phyloP scores from a whole-genome alignment of 2,113 vertebrate genomes.

The Aldabrachelys gigantea region DNA sequence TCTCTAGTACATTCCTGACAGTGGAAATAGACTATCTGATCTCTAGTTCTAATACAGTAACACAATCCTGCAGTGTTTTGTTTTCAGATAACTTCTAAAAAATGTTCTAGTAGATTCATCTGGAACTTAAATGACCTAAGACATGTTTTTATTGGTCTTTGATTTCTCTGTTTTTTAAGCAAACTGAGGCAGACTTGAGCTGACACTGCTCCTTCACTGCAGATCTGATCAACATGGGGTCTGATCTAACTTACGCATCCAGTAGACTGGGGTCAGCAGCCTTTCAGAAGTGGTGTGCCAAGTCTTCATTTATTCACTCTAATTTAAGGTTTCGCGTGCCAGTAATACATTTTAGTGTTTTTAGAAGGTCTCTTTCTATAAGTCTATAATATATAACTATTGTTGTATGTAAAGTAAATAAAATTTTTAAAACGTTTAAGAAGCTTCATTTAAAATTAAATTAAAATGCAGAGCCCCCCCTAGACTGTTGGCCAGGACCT shows the following conservation, averaged over 20 bases:
- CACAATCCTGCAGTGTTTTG: fast-evolving
- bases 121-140: neutral
- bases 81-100: neutral
- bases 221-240: neutral
- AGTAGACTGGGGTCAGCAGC: neutral
- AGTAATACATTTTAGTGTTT: no score
- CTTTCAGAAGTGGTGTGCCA: no score
- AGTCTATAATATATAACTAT: no score
- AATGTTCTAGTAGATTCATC: no score
- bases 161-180: neutral
- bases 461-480: no score
- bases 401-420: no score
- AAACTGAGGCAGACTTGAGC: neutral
- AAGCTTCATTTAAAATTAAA: no score
- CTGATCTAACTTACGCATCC: neutral
- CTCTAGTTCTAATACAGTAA: neutral
- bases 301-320: no score
- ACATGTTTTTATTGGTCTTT: neutral
- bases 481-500: no score
- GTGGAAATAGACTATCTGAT: neutral
- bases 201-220: neutral
- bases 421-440: no score
- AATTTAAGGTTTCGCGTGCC: no score
- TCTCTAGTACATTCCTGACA: fast-evolving
- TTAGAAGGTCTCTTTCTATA: no score